Evolutionary conservation across 2,797 vertebrate species (phyloP).

Genomic region (Macroramphosus scolopax): DNA sequence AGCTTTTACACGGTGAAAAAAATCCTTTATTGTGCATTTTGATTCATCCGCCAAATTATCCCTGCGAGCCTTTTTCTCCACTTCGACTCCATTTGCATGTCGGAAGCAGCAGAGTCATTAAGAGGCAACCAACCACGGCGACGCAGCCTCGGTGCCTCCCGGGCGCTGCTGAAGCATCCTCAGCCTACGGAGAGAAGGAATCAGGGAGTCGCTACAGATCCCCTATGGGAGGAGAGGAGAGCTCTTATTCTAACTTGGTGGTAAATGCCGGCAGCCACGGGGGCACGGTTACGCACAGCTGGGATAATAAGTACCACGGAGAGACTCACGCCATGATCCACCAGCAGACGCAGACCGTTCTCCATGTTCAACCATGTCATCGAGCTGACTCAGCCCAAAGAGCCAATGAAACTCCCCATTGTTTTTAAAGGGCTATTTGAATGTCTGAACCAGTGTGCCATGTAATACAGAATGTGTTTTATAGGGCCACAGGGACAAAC

Average conservation of each 20-base stretch:
- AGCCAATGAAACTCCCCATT: slow-evolving; percentile 43
- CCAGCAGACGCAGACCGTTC: slow-evolving; percentile 50
- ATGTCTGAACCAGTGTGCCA: slow-evolving; percentile 59
- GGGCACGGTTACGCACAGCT: slow-evolving; percentile 61
- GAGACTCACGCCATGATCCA: slow-evolving; percentile 35
- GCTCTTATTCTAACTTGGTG: slow-evolving; percentile 67
- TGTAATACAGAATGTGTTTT: slow-evolving; percentile 63
- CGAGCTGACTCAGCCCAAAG: slow-evolving; percentile 52
- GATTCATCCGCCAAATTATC: slow-evolving; percentile 58
- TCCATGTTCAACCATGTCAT: slow-evolving; percentile 30
- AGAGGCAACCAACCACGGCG: slow-evolving; percentile 66
- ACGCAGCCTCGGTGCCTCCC: slow-evolving; percentile 56
- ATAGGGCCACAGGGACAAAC: slow-evolving; percentile 56
- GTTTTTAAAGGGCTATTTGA: slow-evolving; percentile 46
- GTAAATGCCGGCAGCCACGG: slow-evolving; percentile 70
- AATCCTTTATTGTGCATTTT: slow-evolving; percentile 42
- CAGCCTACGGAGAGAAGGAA: slow-evolving; percentile 59
- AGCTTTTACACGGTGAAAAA: slow-evolving; percentile 38
- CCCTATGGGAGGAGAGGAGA: slow-evolving; percentile 59
- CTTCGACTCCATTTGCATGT: slow-evolving; percentile 69
- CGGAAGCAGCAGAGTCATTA: slow-evolving; percentile 70
- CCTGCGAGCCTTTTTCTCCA: slow-evolving; percentile 53
- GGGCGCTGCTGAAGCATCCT: slow-evolving; percentile 56
- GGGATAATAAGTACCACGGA: slow-evolving; percentile 64
- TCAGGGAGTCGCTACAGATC: slow-evolving; percentile 60